Base-by-base conservation (phyloP, 2,113 vertebrate species). In the Tretioscincus oriximinensis region DNA sequence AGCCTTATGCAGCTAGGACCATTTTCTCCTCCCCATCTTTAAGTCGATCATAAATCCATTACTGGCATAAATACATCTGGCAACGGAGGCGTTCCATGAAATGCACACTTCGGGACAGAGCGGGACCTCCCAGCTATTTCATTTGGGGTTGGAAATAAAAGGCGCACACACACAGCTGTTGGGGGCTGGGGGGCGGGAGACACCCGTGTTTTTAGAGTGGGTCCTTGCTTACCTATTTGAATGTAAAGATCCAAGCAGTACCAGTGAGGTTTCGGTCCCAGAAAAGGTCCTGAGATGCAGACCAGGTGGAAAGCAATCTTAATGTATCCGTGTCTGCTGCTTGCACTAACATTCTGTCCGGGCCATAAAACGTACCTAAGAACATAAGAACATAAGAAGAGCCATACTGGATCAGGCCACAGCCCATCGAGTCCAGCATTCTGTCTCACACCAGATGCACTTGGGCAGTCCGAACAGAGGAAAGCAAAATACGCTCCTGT, bases 61-160 rank as follows among this genome's bases (percentile, higher is more conserved):
- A 54, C 61, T 73, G 22, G n/a, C n/a, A n/a, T n/a, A n/a, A n/a
- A n/a, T 16, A 71, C 78, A 73, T 80, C 69, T 80, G 78, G 78
- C 78, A 73, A 24, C 2, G 41, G n/a, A 51, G 14, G 61, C n/a
- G 65, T 81, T 74, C 71, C 79, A 35, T 73, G 61, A 73, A 73
- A 73, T n/a, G 16, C 29, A 73, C 78, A 66, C 79, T 54, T 47
- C n/a, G 24, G n/a, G 16, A 65, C 65, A 65, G 69, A 54, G 65
- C 45, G 29, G 9, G 78, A 81, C 79, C 71, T 73, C 79, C 79
- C 70, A 73, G 69, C 58, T 29, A 64, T 47, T 73, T 80, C 6
- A 8, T 28, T 58, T 12, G 28, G 41, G 12, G 12, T 47, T 65
- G 45, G 20, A 66, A 81, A 73, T 54, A 73, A 73, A 73, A 80